These are phyloP conservation scores for Theretra japonica DNA, from an alignment of 2,888 invertebrate genomes.

Conservation along the genomic window DNA sequence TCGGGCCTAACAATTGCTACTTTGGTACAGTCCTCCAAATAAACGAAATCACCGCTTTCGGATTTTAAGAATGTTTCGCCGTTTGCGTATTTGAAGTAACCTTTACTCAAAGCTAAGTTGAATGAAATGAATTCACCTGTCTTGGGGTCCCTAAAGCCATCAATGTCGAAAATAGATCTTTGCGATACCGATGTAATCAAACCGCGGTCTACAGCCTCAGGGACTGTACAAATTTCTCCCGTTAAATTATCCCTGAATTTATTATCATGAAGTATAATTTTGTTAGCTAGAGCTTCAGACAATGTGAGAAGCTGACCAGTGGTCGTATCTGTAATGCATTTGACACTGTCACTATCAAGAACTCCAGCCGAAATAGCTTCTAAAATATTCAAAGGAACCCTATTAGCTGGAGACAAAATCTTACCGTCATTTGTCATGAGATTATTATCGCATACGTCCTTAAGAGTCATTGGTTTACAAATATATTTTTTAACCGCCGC, in stretches of 20 bases:
- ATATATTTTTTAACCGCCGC: conserved; percentile 93
- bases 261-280: conserved; percentile 90
- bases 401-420: conserved; percentile 92
- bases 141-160: conserved; percentile 93
- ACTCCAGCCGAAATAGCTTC: conserved; percentile 95
- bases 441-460: conserved; percentile 93
- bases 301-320: conserved; percentile 92
- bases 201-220: conserved; percentile 95
- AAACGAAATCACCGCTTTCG: conserved; percentile 89
- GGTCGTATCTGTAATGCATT: conserved; percentile 93
- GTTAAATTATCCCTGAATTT: conserved; percentile 91
- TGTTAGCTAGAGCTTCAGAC: conserved; percentile 92
- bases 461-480: conserved; percentile 95
- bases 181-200: conserved; percentile 94
- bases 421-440: conserved; percentile 90
- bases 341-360: conserved; percentile 92
- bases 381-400: conserved; percentile 89
- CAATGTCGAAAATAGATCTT: conserved; percentile 96
- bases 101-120: conserved; percentile 91
- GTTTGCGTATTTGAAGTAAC: conserved; percentile 89
- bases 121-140: conserved; percentile 93
- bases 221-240: conserved; percentile 89
- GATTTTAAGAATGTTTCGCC: conserved; percentile 90
- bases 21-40: conserved; percentile 91
- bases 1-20: conserved; percentile 92